These are phyloP conservation scores for Porites evermanni DNA, from an alignment of 92 coral and sea anemone genomes.

Conservation along the genomic window DNA sequence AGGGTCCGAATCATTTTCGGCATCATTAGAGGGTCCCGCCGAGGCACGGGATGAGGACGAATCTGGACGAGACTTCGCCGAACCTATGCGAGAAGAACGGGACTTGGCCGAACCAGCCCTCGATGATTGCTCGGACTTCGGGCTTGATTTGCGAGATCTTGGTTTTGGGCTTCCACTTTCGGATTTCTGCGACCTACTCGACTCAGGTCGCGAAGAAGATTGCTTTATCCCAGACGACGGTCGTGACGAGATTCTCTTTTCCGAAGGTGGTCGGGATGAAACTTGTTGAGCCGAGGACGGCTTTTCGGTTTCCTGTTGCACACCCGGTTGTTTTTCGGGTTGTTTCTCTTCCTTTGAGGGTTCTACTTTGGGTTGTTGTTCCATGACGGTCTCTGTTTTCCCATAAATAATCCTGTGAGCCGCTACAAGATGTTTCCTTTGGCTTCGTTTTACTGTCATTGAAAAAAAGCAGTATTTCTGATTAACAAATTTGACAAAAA, in stretches of 20 bases:
- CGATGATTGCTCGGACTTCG: constrained; percentile 68
- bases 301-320: constrained; percentile 41
- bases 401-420: constrained; percentile 97
- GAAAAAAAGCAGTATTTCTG: not conserved
- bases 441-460: constrained; percentile 81
- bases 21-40: constrained; percentile 69
- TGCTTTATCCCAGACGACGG: constrained; percentile 56
- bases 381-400: constrained; percentile 69
- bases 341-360: constrained; percentile 60
- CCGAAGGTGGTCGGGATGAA: constrained; percentile 51
- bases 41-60: constrained; percentile 79
- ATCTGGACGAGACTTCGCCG: constrained; percentile 83
- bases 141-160: constrained; percentile 60
- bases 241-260: constrained; percentile 45
- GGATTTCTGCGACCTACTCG: constrained; percentile 56
- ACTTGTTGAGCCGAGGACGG: constrained; percentile 50
- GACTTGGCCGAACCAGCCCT: constrained; percentile 68
- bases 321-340: constrained; percentile 37
- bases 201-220: constrained; percentile 39
- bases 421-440: constrained; percentile 92
- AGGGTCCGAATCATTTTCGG: constrained; percentile 33
- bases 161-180: constrained; percentile 58
- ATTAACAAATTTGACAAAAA: no score
- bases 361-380: constrained; percentile 71
- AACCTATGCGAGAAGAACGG: constrained; percentile 56